Evolutionary conservation across 1,140 invertebrate genomes (phyloP), one percentile per base, ranked within the genome.

Genomic region (Papilio polyxenes): DNA sequence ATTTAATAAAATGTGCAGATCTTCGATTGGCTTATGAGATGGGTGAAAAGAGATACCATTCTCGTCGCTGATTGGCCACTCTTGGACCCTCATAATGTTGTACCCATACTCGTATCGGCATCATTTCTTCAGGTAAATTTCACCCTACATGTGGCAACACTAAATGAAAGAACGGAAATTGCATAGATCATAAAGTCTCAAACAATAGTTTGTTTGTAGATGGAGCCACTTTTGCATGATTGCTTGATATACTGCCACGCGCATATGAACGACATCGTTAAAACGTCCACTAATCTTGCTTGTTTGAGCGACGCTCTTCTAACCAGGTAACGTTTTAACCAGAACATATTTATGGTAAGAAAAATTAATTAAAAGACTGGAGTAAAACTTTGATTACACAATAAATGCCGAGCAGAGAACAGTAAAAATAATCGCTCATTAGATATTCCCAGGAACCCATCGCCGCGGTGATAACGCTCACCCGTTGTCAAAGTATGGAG

Each of bases 1-100:
- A n/a, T n/a, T n/a, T n/a, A n/a, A n/a, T n/a, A n/a, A n/a, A n/a
- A n/a, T n/a, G 51, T 78, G n/a, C 83, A 95, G 90, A 96, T 96
- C n/a, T 99, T 99, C 92, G 98, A 99, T 85, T 99, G 98, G 98
- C 93, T 99, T n/a, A 98, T 99, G 97, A 96, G 97, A 84, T 99
- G 98, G 98, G 97, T 99, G 0, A 97, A 98, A 90, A 96, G 96
- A 75, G 97, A 97, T 84, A 93, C 95, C 0, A 95, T 96, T 56
- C 94, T 96, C 79, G 95, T 96, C 82, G 96, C 96, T 82, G 95
- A 96, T 78, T 96, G 96, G 93, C 97, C 98, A 4, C 93, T 96
- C 83, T 93, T 98, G 20, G 98, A 99, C 89, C 95, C 97, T 1
- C 96, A 95, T 81, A 99, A 98, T 94, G 98, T 98, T 1, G 96